Conservation (phyloP, 1,140 invertebrate species). For the Bombus superbus region DNA sequence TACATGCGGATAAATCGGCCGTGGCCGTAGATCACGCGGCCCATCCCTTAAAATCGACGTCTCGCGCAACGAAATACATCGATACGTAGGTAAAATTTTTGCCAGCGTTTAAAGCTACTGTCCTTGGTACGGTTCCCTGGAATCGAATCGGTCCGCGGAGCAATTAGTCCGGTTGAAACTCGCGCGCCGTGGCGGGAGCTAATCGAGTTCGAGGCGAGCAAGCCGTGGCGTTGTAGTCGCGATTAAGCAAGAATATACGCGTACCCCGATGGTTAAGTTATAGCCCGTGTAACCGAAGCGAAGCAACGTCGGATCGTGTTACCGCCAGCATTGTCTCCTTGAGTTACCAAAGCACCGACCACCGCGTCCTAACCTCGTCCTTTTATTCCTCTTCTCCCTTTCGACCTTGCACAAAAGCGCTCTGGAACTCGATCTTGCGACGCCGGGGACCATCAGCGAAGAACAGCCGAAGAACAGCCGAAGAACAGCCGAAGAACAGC, state of each 20-base stretch:
- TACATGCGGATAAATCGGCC: no score
- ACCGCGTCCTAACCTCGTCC: background rate
- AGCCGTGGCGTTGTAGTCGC: conserved; percentile 42
- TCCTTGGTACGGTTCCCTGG: background rate
- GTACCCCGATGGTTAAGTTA: conserved; percentile 67
- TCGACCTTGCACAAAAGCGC: conserved; percentile 6
- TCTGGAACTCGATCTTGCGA: conserved; percentile 13
- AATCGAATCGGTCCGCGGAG: background rate
- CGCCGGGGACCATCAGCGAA: conserved; percentile 7
- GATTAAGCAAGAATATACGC: conserved; percentile 65
- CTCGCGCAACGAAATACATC: no score
- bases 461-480: background rate
- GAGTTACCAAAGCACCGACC: conserved; percentile 75
- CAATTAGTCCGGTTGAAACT: conserved; percentile 23
- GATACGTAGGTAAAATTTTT: background rate
- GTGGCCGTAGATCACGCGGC: no score
- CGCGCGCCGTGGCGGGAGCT: background rate
- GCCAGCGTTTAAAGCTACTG: background rate
- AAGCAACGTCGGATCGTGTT: conserved; percentile 71
- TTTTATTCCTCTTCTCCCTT: background rate
- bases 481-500: no score
- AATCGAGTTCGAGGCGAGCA: conserved; percentile 54
- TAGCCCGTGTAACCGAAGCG: conserved; percentile 75
- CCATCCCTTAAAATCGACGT: no score
- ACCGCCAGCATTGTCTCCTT: conserved; percentile 78